A percentile compares a stretch with the other conserved stretches of the same genome.
These are phyloP conservation scores for Acleris holmiana DNA, from an alignment of 2,888 invertebrate species.

Conservation along the genomic window DNA sequence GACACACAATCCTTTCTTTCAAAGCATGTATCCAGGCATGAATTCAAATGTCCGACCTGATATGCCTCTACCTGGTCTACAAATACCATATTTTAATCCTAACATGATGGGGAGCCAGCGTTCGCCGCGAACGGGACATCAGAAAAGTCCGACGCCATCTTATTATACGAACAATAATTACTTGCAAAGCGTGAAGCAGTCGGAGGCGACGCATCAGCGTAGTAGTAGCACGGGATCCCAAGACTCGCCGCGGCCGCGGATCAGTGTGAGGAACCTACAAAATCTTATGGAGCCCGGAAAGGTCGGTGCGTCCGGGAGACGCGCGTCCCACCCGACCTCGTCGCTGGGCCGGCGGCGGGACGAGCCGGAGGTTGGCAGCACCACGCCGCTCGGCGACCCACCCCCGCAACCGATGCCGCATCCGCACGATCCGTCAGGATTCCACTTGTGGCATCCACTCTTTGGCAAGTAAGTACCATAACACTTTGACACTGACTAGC, in stretches of 20 bases:
- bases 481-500: conserved; percentile 9
- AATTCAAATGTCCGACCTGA: conserved; percentile 64
- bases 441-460: conserved; percentile 92
- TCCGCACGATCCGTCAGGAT: conserved; percentile 82
- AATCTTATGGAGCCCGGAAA: conserved; percentile 83
- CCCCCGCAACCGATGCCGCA: conserved; percentile 63
- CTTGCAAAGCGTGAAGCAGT: conserved; percentile 68
- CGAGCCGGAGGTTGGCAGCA: conserved; percentile 87
- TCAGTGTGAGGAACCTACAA: conserved; percentile 86
- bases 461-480: conserved; percentile 90
- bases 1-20: conserved; percentile 65
- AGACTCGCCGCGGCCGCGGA: conserved; percentile 83
- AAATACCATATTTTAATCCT: conserved; percentile 75
- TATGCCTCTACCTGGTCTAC: conserved; percentile 68
- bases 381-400: conserved; percentile 84
- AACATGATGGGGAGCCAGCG: conserved; percentile 68
- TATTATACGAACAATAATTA: conserved; percentile 78
- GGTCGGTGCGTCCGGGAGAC: conserved; percentile 60
- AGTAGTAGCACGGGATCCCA: conserved; percentile 62
- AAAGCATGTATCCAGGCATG: conserved; percentile 72
- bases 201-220: conserved; percentile 57
- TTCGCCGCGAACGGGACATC: conserved; percentile 63
- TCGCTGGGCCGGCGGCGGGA: conserved; percentile 77
- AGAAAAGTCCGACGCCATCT: conserved; percentile 75
- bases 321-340: conserved; percentile 66